These are phyloP conservation scores for Eulimnadia texana DNA, from an alignment of 1,140 invertebrate species.

Conservation along the genomic window DNA sequence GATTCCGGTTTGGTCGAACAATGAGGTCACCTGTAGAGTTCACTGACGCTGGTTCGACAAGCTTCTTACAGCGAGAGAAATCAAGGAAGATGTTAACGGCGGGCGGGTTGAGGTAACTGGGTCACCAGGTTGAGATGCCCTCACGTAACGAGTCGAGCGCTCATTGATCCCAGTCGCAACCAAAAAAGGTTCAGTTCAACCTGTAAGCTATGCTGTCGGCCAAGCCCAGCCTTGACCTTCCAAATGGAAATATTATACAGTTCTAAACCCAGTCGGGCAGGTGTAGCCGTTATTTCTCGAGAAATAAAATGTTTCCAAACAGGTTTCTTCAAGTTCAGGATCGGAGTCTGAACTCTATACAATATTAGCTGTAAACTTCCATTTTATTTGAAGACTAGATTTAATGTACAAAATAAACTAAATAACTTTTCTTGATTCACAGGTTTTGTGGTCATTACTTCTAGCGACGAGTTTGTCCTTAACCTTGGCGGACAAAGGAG, in stretches of 20 bases:
- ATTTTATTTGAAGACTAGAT: too few species aligned
- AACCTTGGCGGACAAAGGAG: constrained; percentile 3
- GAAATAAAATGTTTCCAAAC: background rate
- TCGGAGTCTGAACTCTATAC: too few species aligned
- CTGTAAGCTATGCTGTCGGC: background rate
- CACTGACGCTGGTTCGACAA: background rate
- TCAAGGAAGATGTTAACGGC: background rate
- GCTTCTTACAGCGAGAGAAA: background rate
- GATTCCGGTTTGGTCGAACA: background rate
- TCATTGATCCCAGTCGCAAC: background rate
- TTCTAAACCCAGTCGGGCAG: background rate
- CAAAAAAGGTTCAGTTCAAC: background rate
- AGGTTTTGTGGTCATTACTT: constrained; percentile 7
- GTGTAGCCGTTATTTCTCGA: background rate
- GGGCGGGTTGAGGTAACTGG: constrained; percentile 3
- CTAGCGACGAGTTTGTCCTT: background rate
- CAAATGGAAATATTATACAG: background rate
- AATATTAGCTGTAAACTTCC: too few species aligned
- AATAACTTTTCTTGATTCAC: background rate
- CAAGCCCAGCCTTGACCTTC: background rate
- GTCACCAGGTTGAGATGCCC: constrained; percentile 10
- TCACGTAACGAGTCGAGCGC: background rate
- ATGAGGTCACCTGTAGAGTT: background rate
- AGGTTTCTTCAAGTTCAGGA: too few species aligned
- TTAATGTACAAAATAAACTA: too few species aligned